Base-by-base conservation (phyloP, 2,797 vertebrate species). In the Rhinogobio ventralis region DNA sequence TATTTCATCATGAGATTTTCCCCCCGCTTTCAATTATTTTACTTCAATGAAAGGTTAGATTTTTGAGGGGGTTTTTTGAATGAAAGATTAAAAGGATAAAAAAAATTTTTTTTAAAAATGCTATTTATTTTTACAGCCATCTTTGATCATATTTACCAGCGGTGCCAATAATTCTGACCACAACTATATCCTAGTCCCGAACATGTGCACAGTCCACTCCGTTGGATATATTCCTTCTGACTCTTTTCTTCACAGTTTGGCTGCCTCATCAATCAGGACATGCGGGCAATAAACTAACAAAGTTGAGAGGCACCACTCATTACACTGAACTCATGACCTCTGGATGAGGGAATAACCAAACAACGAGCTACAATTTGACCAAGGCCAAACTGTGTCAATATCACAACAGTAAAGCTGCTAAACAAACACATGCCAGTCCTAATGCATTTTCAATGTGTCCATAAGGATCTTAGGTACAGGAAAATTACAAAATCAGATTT, bases 251-350 rank as follows among this genome's bases (percentile, higher is more conserved):
- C 30, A 62, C 7, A 81, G 33, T 13, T 46, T 82, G 11, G 25
- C 80, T 45, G 17, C 11, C 36, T 60, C 72, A 82, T 82, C 19
- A 72, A 82, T 39, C 53, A 72, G 7, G 39, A 62, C 53, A 81
- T 33, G 15, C 23, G 25, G 33, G 62, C 28, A 71, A 53, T 51
- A 77, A 60, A 77, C 66, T 57, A 74, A 82, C 57, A 9, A 42
- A 78, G 5, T 9, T 33, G 19, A 57, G 28, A 87, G 13, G 74
- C 46, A 20, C 25, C 17, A 62, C 51, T 79, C n/a, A 78, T 78
- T 60, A 79, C 75, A 53, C 64, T 75, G 82, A 86, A 84, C 85
- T 82, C 77, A 46, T 74, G 82, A 46, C 55, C 69, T 46, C 45
- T 25, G 25, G 33, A 42, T 86, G 68, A 84, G 14, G 68, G 60